Conservation (phyloP, 1,140 invertebrate genomes). For the Drosophila malerkotliana region DNA sequence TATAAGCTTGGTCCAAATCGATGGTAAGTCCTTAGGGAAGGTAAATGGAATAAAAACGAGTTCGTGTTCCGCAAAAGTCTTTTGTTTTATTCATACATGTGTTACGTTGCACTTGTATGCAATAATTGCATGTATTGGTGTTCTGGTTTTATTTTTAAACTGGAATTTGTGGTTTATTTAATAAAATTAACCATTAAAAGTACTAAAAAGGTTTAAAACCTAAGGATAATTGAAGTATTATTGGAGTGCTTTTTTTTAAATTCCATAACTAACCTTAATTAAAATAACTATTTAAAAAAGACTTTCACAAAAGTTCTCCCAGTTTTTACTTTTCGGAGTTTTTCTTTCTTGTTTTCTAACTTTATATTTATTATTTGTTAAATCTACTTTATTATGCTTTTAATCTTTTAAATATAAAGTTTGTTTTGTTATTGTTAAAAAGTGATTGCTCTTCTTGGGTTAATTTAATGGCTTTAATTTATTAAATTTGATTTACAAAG, state of each 20-base stretch:
- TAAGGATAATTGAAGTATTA: too few relatives aligned
- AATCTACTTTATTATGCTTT: not conserved
- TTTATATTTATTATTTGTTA: not conserved
- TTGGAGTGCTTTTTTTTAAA: too few relatives aligned
- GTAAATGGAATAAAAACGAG: conserved; percentile 1
- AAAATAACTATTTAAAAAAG: too few relatives aligned
- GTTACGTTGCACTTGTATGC: conserved; percentile 2
- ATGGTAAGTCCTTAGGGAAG: conserved; percentile 15
- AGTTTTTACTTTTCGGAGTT: not conserved
- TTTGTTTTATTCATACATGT: conserved; percentile 11
- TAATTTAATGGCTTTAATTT: conserved; percentile 34
- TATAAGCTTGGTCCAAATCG: conserved; percentile 19
- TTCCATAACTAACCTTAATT: too few relatives aligned
- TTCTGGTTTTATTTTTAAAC: not conserved
- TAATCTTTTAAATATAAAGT: too few relatives aligned
- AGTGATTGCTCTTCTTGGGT: not conserved
- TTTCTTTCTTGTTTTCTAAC: not conserved
- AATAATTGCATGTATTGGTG: not conserved
- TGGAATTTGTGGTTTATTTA: too few relatives aligned
- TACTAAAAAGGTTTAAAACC: too few relatives aligned
- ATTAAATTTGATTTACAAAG: conserved; percentile 55
- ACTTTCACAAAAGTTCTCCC: too few relatives aligned
- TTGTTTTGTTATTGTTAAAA: not conserved
- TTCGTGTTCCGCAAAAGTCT: conserved; percentile 19
- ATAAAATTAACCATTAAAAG: too few relatives aligned